phyloP scores from a whole-genome alignment of 2,888 invertebrate genomes.

The Pseudococcus jackbeardsleyi region DNA sequence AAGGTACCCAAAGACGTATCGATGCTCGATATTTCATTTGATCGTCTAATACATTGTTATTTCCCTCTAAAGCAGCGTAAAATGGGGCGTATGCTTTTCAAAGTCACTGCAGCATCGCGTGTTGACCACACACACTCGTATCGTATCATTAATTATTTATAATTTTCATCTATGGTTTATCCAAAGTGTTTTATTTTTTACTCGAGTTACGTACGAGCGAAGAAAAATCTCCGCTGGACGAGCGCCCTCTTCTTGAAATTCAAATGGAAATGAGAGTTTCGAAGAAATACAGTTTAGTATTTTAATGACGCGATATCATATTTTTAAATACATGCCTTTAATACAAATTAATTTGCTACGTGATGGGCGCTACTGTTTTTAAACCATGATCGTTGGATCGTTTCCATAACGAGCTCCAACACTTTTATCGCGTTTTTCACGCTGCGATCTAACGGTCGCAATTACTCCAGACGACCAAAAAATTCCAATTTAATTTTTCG shows the following conservation, averaged over 20 bases:
- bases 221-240: not conserved
- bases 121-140: constrained; percentile 56
- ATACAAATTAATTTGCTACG: constrained; percentile 49
- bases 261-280: not conserved
- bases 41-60: constrained; percentile 51
- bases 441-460: constrained; percentile 17
- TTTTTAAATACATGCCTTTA: constrained; percentile 12
- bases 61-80: constrained; percentile 46
- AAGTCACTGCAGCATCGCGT: constrained; percentile 42
- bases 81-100: constrained; percentile 49
- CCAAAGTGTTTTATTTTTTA: no score
- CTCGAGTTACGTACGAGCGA: not conserved
- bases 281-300: constrained; percentile 24
- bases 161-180: not conserved
- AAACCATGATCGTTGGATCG: constrained; percentile 27
- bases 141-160: constrained; percentile 46
- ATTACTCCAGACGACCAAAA: not conserved
- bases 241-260: not conserved
- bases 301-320: not conserved
- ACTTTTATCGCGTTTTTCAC: constrained; percentile 2
- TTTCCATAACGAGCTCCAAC: constrained; percentile 38
- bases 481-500: not conserved
- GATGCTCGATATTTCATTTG: constrained; percentile 41
- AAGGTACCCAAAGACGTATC: not conserved
- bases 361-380: constrained; percentile 44